Evolutionary conservation across 2,797 vertebrate species (phyloP).

Genomic region (Enteromius trimaculatus): DNA sequence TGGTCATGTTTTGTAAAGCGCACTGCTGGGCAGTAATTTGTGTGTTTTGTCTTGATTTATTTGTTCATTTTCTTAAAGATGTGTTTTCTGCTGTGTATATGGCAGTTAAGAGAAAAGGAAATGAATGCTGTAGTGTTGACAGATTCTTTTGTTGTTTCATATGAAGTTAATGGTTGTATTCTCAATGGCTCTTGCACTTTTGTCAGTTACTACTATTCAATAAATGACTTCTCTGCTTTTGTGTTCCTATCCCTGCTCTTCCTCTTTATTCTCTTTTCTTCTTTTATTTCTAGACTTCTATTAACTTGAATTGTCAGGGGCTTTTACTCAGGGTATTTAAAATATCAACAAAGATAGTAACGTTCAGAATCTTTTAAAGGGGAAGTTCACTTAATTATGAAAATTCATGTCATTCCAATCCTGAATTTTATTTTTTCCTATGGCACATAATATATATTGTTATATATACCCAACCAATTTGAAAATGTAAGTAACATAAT

Average conservation of each 20-base stretch:
- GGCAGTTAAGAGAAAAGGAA: constrained; percentile 57
- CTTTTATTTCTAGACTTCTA: constrained; percentile 21
- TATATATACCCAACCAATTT: not conserved
- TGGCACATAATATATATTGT: not conserved
- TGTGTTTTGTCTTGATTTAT: constrained; percentile 58
- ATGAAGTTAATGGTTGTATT: constrained; percentile 71
- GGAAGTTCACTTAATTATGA: not conserved
- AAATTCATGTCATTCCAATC: not conserved
- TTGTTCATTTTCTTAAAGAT: constrained; percentile 62
- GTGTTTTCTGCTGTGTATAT: constrained; percentile 53
- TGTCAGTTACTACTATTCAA: constrained; percentile 70
- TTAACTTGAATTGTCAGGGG: not conserved
- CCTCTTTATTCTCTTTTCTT: constrained; percentile 26
- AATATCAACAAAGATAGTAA: not conserved
- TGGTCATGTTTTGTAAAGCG: constrained; percentile 81
- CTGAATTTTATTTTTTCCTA: not conserved
- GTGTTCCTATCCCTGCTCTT: constrained; percentile 47
- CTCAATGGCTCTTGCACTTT: constrained; percentile 70
- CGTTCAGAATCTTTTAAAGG: not conserved
- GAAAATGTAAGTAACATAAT: not conserved
- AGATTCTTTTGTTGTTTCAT: constrained; percentile 67
- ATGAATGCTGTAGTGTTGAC: constrained; percentile 52
- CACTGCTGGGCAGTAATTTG: constrained; percentile 84
- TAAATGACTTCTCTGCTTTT: constrained; percentile 74
- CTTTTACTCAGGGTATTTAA: not conserved